These are phyloP conservation scores for Orthosia incerta DNA, from an alignment of 2,888 invertebrate genomes.

Conservation along the genomic window DNA sequence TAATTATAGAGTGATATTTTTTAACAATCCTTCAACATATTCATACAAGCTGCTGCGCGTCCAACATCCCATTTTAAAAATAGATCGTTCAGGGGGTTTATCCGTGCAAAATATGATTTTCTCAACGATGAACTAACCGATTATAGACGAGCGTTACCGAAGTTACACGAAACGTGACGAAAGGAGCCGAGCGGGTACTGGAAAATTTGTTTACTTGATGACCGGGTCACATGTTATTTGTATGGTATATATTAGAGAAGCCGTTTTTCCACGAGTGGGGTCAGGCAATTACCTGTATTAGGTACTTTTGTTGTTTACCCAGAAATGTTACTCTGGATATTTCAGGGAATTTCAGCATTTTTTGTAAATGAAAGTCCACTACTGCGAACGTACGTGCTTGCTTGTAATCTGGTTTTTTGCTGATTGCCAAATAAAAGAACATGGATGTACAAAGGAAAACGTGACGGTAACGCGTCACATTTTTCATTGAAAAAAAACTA, in stretches of 20 bases:
- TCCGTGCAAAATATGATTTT: conserved; percentile 22
- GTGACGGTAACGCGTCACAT: too few species aligned
- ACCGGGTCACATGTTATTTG: conserved; percentile 63
- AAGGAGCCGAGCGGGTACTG: conserved; percentile 30
- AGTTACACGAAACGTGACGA: conserved; percentile 35
- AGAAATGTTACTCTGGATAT: conserved; percentile 38
- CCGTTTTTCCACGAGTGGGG: conserved; percentile 53
- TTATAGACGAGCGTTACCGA: conserved; percentile 32
- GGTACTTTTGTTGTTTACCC: conserved; percentile 59
- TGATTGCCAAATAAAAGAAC: not conserved
- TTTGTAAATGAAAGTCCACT: conserved; percentile 4
- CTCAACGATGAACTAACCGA: conserved; percentile 23
- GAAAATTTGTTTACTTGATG: conserved; percentile 63
- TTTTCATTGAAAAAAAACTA: too few species aligned
- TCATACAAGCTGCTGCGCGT: conserved; percentile 13
- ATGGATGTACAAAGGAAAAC: too few species aligned
- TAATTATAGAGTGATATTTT: not conserved
- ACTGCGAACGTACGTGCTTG: conserved; percentile 24
- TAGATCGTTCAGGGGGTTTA: too few species aligned
- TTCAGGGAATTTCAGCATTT: conserved; percentile 8
- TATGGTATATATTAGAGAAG: conserved; percentile 58
- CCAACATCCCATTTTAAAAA: not conserved
- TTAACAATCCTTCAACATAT: not conserved
- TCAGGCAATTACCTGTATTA: conserved; percentile 67
- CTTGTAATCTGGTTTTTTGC: conserved; percentile 9